phyloP scores from a whole-genome alignment of 2,888 invertebrate species.

The Piscicola geometra region DNA sequence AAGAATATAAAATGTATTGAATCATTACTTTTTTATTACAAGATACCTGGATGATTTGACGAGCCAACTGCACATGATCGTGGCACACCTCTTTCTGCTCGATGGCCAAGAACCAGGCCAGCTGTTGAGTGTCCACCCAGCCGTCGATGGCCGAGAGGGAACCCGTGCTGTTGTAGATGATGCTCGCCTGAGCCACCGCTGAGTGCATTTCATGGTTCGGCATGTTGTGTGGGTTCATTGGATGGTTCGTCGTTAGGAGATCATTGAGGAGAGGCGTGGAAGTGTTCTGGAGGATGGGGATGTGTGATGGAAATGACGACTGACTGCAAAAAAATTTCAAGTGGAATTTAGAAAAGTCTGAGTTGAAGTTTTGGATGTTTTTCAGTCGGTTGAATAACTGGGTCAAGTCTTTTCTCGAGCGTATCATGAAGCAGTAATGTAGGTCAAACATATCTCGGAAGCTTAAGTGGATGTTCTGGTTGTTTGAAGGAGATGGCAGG shows the following conservation, averaged over 20 bases:
- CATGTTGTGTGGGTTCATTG: not conserved
- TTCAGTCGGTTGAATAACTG: constrained; percentile 17
- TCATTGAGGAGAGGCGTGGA: not conserved
- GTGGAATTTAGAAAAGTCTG: not conserved
- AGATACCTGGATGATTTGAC: constrained; percentile 8
- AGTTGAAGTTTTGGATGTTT: constrained; percentile 8
- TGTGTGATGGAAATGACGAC: not conserved
- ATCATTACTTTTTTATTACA: no score
- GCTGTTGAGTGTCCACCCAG: constrained; percentile 23
- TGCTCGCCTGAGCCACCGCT: constrained; percentile 29
- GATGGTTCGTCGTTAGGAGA: constrained; percentile 1
- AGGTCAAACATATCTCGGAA: constrained; percentile 19
- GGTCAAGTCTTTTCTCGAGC: constrained; percentile 11
- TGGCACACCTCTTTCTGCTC: constrained; percentile 22
- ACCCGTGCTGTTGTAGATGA: constrained; percentile 16
- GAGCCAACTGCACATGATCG: not conserved
- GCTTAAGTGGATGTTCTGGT: not conserved
- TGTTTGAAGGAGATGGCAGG: not conserved
- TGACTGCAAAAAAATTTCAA: not conserved
- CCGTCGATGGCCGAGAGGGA: constrained; percentile 12
- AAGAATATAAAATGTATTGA: no score
- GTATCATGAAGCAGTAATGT: constrained; percentile 20
- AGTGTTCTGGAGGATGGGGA: not conserved
- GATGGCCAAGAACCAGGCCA: constrained; percentile 25
- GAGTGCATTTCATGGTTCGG: constrained; percentile 12